These are phyloP conservation scores for Enteromius paludinosus DNA, from an alignment of 2,797 vertebrate species.

Conservation along the genomic window DNA sequence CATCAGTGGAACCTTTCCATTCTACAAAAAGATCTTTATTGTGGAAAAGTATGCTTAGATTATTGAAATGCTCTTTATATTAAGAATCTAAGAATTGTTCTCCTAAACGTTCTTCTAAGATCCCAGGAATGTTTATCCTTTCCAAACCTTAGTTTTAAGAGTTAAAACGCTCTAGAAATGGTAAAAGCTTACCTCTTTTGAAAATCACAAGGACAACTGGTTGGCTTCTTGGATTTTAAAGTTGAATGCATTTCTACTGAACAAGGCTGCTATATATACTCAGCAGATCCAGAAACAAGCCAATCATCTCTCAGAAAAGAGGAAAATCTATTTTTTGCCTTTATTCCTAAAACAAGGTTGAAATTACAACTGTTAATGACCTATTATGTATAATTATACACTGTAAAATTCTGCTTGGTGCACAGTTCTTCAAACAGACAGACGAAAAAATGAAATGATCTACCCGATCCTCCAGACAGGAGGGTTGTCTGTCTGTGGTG, in stretches of 20 bases:
- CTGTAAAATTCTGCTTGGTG: constrained; percentile 62
- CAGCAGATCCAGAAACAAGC: constrained; percentile 59
- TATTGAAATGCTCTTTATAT: background rate
- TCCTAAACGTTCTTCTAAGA: background rate
- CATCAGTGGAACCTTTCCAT: background rate
- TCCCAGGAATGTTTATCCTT: background rate
- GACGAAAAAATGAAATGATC: constrained; percentile 15
- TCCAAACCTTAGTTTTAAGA: background rate
- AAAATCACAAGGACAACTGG: constrained; percentile 1
- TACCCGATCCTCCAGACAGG: background rate
- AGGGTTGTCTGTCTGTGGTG: constrained; percentile 16
- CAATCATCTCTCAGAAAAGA: constrained; percentile 69
- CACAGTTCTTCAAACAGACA: constrained; percentile 65
- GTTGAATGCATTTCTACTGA: constrained; percentile 54
- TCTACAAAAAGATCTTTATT: background rate
- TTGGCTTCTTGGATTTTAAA: constrained; percentile 41
- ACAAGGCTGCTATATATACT: constrained; percentile 70
- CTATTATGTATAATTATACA: constrained; percentile 77
- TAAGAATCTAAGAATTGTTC: background rate
- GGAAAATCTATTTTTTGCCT: constrained; percentile 60
- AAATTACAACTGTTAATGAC: constrained; percentile 64
- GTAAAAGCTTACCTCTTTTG: constrained; percentile 61
- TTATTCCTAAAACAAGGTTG: constrained; percentile 65
- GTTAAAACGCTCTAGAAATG: background rate
- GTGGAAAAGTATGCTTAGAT: background rate